phyloP scores from a whole-genome alignment of 2,113 vertebrate genomes.

The Gymnocephalus cernua region DNA sequence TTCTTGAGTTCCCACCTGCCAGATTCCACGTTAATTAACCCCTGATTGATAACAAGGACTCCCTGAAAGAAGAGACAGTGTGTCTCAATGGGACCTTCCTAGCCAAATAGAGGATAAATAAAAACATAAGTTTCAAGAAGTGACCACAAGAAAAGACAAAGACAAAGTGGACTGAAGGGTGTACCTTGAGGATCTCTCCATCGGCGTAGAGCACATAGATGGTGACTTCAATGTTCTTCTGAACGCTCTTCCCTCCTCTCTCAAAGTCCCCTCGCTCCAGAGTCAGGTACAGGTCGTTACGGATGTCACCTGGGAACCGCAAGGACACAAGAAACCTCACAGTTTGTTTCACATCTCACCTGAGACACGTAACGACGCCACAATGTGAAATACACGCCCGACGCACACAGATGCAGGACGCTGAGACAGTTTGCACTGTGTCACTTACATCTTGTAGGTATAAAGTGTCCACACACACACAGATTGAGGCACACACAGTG shows the following conservation, averaged over 20 bases:
- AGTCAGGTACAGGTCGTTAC: constrained; percentile 96
- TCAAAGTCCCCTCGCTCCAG: constrained; percentile 97
- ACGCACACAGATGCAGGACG: too few relatives aligned
- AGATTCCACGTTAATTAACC: too few relatives aligned
- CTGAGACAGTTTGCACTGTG: too few relatives aligned
- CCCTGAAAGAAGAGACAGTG: too few relatives aligned
- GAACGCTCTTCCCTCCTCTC: constrained; percentile 97
- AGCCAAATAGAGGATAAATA: too few relatives aligned
- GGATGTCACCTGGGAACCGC: constrained; percentile 88
- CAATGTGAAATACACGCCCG: background rate
- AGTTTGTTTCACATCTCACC: background rate
- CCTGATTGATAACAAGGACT: too few relatives aligned
- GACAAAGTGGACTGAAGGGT: background rate
- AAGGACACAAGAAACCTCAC: background rate
- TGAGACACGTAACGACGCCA: background rate
- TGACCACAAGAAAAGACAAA: too few relatives aligned
- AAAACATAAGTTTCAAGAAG: too few relatives aligned
- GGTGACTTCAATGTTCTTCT: constrained; percentile 98
- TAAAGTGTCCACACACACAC: background rate
- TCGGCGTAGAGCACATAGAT: constrained; percentile 95
- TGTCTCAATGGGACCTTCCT: too few relatives aligned
- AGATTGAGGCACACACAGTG: background rate
- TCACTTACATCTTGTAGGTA: background rate
- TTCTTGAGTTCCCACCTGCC: too few relatives aligned
- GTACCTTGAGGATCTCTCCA: constrained; percentile 94